A percentile compares a stretch with the other conserved stretches of the same genome.
Evolutionary conservation across 2,113 vertebrate genomes (phyloP).

Genomic region (Xenopus tropicalis): DNA sequence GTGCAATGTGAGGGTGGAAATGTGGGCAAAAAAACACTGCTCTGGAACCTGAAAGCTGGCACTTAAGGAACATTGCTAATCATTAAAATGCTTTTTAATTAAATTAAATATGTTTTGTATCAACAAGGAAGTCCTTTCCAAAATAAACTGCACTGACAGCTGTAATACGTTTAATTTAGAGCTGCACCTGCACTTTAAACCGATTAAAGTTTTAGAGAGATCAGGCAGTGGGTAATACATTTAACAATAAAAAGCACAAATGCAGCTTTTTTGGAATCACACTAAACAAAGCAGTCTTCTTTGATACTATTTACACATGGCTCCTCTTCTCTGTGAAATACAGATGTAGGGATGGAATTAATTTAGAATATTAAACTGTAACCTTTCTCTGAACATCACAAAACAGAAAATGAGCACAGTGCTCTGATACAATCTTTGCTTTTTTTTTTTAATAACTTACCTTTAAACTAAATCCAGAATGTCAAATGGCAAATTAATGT

Average conservation of each 20-base stretch:
- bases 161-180: neutral
- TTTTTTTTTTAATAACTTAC: conserved; percentile 30
- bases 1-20: no score
- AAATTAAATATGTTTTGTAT: no score
- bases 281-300: conserved; percentile 12
- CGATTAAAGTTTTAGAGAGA: conserved; percentile 40
- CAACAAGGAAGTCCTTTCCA: no score
- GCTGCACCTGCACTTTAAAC: conserved; percentile 46
- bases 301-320: conserved; percentile 44
- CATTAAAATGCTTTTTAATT: no score
- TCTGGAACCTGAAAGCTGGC: no score
- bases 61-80: no score
- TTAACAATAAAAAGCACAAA: conserved; percentile 26
- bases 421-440: conserved; percentile 21
- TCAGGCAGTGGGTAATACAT: conserved; percentile 37
- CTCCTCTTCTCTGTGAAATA: conserved; percentile 16
- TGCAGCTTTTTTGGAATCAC: conserved; percentile 40
- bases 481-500: neutral
- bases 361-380: conserved; percentile 47
- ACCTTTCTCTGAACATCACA: conserved; percentile 36
- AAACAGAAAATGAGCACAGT: conserved; percentile 22
- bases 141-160: conserved; percentile 22
- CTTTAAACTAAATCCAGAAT: conserved; percentile 37
- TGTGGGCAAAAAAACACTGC: no score
- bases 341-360: conserved; percentile 42